Percentiles rank a stretch among this genome's conserved stretches.
Evolutionary conservation across 2,797 vertebrate species (phyloP).

Genomic region (Pteropus rufus): DNA sequence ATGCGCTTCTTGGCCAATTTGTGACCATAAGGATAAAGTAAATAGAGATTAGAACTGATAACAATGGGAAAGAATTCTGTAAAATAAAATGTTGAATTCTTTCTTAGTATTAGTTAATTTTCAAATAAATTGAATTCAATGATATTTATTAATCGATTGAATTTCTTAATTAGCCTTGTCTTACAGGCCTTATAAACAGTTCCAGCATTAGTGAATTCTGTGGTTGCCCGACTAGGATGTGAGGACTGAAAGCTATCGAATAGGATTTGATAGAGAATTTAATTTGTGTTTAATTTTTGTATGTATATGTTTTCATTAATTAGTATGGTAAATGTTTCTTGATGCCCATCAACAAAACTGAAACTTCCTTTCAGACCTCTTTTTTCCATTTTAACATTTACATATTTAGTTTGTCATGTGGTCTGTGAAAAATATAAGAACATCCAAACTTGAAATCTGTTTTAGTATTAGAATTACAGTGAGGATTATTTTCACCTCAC

Average conservation of each 20-base stretch:
- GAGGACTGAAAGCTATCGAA: not conserved
- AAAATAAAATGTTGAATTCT: not conserved
- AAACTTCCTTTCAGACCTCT: not conserved
- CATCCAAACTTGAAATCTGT: not conserved
- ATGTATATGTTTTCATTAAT: not conserved
- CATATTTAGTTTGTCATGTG: not conserved
- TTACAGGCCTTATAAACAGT: not conserved
- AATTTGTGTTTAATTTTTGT: conserved; percentile 8
- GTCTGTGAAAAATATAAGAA: not conserved
- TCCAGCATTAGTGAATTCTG: not conserved
- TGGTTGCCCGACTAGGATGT: not conserved
- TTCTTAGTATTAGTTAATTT: conserved; percentile 1
- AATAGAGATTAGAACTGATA: not conserved
- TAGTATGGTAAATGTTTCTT: not conserved
- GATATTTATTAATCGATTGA: not conserved
- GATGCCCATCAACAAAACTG: not conserved
- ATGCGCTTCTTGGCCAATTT: not conserved
- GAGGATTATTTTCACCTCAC: not conserved
- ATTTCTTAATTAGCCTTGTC: not conserved
- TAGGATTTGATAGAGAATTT: not conserved
- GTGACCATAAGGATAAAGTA: not conserved
- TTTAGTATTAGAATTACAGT: not conserved
- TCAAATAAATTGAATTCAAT: not conserved
- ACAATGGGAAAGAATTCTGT: not conserved
- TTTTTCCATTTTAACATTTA: not conserved